These are phyloP conservation scores for Zapornia atra DNA, from an alignment of 2,113 vertebrate species.

Conservation along the genomic window DNA sequence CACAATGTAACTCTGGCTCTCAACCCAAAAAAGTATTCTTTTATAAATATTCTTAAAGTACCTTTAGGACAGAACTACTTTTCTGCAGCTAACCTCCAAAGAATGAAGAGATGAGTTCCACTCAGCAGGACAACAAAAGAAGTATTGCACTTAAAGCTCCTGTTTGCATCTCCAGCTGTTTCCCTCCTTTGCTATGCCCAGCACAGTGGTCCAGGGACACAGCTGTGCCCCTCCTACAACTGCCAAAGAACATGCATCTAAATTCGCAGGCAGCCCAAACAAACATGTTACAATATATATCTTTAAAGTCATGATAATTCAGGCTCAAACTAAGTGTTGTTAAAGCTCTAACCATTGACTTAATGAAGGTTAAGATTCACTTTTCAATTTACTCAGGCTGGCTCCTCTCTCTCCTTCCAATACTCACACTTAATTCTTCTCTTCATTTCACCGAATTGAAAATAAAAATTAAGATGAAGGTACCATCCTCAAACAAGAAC, in stretches of 20 bases:
- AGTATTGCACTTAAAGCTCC: neutral
- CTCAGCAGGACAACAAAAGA: neutral
- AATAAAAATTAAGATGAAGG: neutral
- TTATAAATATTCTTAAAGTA: neutral
- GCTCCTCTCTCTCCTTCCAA: neutral
- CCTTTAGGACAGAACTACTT: neutral
- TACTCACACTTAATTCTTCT: neutral
- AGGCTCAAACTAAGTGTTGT: neutral
- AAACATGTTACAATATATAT: neutral
- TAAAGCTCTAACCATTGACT: neutral
- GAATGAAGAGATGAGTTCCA: neutral
- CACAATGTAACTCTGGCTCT: neutral
- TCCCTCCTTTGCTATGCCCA: neutral
- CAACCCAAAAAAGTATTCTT: neutral
- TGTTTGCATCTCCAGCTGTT: neutral
- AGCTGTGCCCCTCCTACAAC: neutral
- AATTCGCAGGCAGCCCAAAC: neutral
- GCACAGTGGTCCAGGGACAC: fast-evolving
- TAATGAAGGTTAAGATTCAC: neutral
- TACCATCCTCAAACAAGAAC: neutral
- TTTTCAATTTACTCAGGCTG: neutral
- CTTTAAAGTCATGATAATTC: neutral
- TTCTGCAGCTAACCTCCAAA: neutral
- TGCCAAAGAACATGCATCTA: neutral
- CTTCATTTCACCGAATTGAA: neutral